Evolutionary conservation across 2,797 vertebrate genomes (phyloP).

Genomic region (Melanotaenia trifasciata): DNA sequence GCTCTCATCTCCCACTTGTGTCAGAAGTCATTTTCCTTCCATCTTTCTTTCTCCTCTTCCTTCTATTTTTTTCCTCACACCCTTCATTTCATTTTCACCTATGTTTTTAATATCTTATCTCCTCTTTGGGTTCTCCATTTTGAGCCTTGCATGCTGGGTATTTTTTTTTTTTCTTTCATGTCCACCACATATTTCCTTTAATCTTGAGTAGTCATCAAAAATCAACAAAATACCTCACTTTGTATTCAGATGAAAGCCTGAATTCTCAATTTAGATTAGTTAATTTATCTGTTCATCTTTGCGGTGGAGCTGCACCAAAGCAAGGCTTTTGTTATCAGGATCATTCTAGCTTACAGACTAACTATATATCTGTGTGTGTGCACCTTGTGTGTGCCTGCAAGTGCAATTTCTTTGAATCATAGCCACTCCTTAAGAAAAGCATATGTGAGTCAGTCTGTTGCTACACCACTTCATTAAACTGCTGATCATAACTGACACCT

Average conservation of each 20-base stretch:
- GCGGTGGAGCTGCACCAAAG: constrained; percentile 27
- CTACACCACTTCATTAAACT: constrained; percentile 55
- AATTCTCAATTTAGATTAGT: constrained; percentile 39
- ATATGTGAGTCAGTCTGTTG: constrained; percentile 49
- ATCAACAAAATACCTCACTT: constrained; percentile 25
- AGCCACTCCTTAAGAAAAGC: constrained; percentile 39
- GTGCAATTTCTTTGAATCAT: constrained; percentile 59
- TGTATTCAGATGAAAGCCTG: constrained; percentile 36
- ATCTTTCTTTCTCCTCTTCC: constrained; percentile 57
- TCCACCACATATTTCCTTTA: constrained; percentile 29
- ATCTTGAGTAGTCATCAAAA: constrained; percentile 49
- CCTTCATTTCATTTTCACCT: constrained; percentile 40
- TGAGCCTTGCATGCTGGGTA: constrained; percentile 15
- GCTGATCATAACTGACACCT: constrained; percentile 37
- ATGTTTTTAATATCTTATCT: constrained; percentile 57
- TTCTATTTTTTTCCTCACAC: constrained; percentile 36
- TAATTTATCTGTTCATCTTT: constrained; percentile 46
- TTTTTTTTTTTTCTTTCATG: constrained; percentile 40
- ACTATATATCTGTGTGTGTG: not conserved
- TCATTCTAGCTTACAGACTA: constrained; percentile 18
- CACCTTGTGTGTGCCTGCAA: constrained; percentile 19
- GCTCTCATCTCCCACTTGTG: constrained; percentile 63
- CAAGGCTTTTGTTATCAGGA: constrained; percentile 10
- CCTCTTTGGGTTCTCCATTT: constrained; percentile 45
- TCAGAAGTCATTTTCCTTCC: constrained; percentile 71